Percentiles rank a stretch among this genome's conserved stretches.
These are phyloP conservation scores for Trichosurus vulpecula DNA, from an alignment of 2,797 vertebrate species.

Conservation along the genomic window DNA sequence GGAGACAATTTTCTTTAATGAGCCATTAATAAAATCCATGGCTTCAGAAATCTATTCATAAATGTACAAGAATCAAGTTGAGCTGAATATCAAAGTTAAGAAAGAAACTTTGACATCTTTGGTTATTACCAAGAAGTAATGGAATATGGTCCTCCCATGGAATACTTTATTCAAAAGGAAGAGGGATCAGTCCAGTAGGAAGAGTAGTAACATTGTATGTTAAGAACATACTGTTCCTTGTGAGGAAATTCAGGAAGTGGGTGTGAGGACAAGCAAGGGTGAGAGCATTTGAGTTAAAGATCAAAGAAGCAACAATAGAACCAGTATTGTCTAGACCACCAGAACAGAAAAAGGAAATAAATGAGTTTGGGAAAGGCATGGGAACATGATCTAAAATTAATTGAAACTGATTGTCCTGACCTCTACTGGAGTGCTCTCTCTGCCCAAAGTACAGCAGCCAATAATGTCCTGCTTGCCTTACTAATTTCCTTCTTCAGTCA, in stretches of 20 bases:
- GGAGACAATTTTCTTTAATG: neutral
- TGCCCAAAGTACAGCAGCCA: neutral
- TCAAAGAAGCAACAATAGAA: neutral
- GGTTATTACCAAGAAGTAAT: neutral
- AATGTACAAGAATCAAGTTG: neutral
- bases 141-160: neutral
- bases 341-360: neutral
- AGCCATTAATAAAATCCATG: neutral
- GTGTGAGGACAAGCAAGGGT: neutral
- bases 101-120: neutral
- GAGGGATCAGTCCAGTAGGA: neutral
- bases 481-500: neutral
- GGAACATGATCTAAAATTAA: neutral
- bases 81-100: neutral
- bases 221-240: neutral
- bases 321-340: neutral
- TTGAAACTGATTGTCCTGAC: neutral
- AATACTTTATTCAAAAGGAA: neutral
- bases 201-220: neutral
- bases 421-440: neutral
- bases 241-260: neutral
- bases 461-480: neutral
- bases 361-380: neutral
- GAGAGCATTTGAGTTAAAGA: neutral
- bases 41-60: neutral